These are phyloP conservation scores for Catharus minimus DNA, from an alignment of 2,113 vertebrate genomes.

Conservation along the genomic window DNA sequence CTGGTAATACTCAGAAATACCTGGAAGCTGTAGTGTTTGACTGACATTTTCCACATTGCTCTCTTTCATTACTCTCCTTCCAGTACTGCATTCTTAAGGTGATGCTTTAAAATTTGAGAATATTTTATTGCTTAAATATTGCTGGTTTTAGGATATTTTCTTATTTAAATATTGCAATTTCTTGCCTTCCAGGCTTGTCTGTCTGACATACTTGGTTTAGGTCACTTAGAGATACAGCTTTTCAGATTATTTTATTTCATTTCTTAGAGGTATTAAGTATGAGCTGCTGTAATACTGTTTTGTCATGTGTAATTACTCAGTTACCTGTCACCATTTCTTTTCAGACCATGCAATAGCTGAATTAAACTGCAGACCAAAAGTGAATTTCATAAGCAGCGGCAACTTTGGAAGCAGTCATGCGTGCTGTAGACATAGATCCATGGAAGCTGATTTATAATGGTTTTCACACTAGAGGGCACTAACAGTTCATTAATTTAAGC, in stretches of 20 bases:
- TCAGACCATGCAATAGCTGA: neutral
- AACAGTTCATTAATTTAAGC: conserved; percentile 20
- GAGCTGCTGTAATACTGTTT: neutral
- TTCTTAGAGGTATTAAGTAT: neutral
- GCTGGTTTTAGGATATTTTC: neutral
- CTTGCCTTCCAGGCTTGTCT: neutral
- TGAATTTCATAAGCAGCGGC: neutral
- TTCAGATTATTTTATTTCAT: neutral
- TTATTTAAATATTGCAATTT: neutral
- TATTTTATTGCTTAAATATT: neutral
- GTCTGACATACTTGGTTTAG: neutral
- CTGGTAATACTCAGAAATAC: neutral
- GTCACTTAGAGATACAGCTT: neutral
- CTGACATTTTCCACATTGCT: neutral
- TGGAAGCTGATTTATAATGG: neutral
- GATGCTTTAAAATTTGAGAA: neutral
- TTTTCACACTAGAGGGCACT: conserved; percentile 72
- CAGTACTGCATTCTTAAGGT: neutral
- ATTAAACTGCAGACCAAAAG: neutral
- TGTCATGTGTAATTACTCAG: neutral
- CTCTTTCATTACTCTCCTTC: neutral
- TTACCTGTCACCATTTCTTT: neutral
- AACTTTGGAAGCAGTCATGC: neutral
- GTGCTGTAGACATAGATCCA: neutral
- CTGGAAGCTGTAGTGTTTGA: neutral